Percentiles rank a stretch among this genome's conserved stretches.
phyloP scores from a whole-genome alignment of 2,113 vertebrate genomes.

The Anarhynchus alexandrinus region DNA sequence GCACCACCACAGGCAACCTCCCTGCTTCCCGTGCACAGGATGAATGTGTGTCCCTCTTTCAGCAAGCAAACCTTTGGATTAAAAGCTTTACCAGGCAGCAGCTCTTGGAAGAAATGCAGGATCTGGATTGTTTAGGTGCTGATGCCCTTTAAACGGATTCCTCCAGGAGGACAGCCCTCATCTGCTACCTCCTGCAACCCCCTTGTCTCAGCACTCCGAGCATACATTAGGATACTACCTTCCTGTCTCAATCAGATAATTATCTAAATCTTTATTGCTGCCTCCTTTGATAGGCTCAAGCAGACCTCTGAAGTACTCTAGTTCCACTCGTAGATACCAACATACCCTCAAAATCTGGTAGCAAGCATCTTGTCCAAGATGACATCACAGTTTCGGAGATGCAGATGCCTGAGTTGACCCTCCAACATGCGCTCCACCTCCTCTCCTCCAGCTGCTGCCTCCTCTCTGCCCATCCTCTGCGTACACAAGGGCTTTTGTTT shows the following conservation, averaged over 20 bases:
- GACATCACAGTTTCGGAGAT: not conserved
- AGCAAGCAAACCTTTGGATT: not conserved
- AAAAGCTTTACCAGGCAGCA: not conserved
- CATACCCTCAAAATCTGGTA: not conserved
- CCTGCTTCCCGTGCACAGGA: not conserved
- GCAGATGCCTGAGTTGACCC: not conserved
- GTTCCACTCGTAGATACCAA: not conserved
- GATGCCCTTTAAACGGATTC: not conserved
- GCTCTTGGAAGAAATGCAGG: not conserved
- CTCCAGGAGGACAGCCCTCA: not conserved
- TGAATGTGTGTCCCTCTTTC: not conserved
- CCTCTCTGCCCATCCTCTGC: not conserved
- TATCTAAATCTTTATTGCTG: not conserved
- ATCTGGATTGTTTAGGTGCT: not conserved
- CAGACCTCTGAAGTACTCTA: not conserved
- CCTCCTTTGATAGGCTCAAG: not conserved
- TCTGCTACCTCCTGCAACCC: not conserved
- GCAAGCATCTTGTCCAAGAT: not conserved
- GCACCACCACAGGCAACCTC: not conserved
- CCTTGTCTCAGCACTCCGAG: too few relatives aligned
- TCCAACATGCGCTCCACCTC: rapidly evolving
- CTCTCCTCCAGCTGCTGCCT: not conserved
- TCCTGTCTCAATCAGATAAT: not conserved
- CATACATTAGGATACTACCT: not conserved
- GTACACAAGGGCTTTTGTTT: not conserved